Percentiles rank a stretch among this genome's conserved stretches.
phyloP scores from a whole-genome alignment of 2,888 invertebrate genomes.

The Hirtodrosophila confusa region DNA sequence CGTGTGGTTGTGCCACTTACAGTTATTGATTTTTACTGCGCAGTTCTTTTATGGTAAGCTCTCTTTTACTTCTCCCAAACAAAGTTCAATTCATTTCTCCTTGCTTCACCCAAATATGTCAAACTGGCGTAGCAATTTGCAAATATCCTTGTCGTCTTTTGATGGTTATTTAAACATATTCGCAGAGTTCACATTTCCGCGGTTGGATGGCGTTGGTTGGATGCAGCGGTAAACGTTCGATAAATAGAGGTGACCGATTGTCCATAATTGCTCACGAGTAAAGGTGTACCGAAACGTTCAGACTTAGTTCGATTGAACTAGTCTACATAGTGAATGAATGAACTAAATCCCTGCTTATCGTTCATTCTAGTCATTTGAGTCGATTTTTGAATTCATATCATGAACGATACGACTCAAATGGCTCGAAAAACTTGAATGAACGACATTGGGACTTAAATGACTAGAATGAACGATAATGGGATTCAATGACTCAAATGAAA shows the following conservation, averaged over 20 bases:
- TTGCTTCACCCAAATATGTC: not conserved
- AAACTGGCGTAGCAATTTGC: not conserved
- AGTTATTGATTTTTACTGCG: conserved; percentile 78
- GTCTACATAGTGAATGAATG: no score
- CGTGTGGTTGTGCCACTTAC: conserved; percentile 50
- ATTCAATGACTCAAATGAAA: no score
- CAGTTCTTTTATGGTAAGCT: conserved; percentile 47
- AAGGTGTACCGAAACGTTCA: not conserved
- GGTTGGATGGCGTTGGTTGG: conserved; percentile 44
- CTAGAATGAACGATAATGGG: no score
- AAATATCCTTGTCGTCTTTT: not conserved
- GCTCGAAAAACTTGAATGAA: no score
- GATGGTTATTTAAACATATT: conserved; percentile 45
- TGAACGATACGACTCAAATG: no score
- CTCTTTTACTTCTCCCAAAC: not conserved
- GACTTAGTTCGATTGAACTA: no score
- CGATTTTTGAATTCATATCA: no score
- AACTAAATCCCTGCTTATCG: no score
- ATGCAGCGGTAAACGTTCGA: conserved; percentile 38
- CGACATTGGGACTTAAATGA: no score
- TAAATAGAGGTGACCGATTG: conserved; percentile 4
- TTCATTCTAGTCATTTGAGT: no score
- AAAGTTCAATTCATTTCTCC: conserved; percentile 4
- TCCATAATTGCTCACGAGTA: not conserved
- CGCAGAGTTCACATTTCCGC: conserved; percentile 71